phyloP scores from a whole-genome alignment of 2,113 vertebrate species.

The Trochalopteron elliotii region DNA sequence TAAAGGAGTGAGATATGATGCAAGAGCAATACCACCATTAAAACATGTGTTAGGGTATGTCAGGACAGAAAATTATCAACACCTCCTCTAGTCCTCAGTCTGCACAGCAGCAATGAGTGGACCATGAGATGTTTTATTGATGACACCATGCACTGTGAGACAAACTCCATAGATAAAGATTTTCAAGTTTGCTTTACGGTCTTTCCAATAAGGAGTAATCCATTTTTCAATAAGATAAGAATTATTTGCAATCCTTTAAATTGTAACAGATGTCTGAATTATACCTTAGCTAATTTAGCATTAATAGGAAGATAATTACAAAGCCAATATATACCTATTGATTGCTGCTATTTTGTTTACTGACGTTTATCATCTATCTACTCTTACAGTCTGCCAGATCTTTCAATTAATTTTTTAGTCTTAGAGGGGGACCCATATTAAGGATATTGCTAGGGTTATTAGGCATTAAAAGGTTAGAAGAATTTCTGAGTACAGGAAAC shows the following conservation, averaged over 20 bases:
- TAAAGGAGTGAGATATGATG: conserved; percentile 5
- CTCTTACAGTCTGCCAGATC: background rate
- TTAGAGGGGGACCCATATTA: background rate
- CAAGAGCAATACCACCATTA: background rate
- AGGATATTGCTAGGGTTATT: background rate
- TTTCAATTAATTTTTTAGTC: background rate
- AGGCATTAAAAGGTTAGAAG: background rate
- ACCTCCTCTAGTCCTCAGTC: background rate
- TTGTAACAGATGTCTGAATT: background rate
- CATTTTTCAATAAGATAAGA: background rate
- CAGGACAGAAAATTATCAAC: conserved; percentile 17
- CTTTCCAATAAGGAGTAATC: conserved; percentile 1
- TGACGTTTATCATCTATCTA: background rate
- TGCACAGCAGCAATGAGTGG: background rate
- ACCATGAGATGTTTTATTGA: background rate
- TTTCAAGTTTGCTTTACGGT: conserved; percentile 18
- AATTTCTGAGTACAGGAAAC: background rate
- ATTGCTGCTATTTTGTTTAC: background rate
- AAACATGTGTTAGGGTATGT: background rate
- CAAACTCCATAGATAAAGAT: background rate
- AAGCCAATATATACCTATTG: background rate
- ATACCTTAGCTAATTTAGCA: conserved; percentile 1
- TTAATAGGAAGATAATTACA: conserved; percentile 9
- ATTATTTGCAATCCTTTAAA: background rate
- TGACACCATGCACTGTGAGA: background rate